These are phyloP conservation scores for Kryptolebias marmoratus DNA, from an alignment of 2,113 vertebrate species.

Conservation along the genomic window DNA sequence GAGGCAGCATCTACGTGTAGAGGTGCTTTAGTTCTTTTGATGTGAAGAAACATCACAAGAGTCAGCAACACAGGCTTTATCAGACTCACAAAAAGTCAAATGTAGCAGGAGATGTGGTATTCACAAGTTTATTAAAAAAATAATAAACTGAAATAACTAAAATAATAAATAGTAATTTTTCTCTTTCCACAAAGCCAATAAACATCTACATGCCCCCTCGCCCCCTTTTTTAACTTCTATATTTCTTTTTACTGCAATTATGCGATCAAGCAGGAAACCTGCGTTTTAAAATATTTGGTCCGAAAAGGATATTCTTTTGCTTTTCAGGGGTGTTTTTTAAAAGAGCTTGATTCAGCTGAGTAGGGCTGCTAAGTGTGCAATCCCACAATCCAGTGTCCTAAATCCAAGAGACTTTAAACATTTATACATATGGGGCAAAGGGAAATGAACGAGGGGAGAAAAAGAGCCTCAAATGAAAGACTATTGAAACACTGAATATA, in stretches of 20 bases:
- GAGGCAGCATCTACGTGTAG: conserved; percentile 30
- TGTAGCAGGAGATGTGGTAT: background rate
- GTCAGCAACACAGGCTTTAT: no score
- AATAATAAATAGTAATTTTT: background rate
- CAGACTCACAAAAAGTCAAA: background rate
- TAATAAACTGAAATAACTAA: no score
- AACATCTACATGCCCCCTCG: background rate
- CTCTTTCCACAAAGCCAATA: no score
- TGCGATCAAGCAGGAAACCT: background rate
- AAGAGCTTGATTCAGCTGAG: conserved; percentile 53
- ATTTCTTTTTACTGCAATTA: conserved; percentile 7
- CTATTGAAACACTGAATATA: conserved; percentile 44
- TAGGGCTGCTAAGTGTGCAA: conserved; percentile 42
- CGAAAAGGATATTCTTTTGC: conserved; percentile 44
- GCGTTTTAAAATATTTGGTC: conserved; percentile 42
- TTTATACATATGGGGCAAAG: conserved; percentile 26
- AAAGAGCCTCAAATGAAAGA: conserved; percentile 36
- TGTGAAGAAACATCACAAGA: conserved; percentile 45
- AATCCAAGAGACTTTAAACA: conserved; percentile 59
- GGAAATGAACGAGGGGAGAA: background rate
- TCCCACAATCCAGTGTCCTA: conserved; percentile 47
- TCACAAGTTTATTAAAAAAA: background rate
- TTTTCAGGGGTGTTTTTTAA: conserved; percentile 46
- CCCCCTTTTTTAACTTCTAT: conserved; percentile 3
- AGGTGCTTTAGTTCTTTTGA: conserved; percentile 58